Base-by-base conservation (phyloP, 2,888 invertebrate species). In the Drosophila recens region DNA sequence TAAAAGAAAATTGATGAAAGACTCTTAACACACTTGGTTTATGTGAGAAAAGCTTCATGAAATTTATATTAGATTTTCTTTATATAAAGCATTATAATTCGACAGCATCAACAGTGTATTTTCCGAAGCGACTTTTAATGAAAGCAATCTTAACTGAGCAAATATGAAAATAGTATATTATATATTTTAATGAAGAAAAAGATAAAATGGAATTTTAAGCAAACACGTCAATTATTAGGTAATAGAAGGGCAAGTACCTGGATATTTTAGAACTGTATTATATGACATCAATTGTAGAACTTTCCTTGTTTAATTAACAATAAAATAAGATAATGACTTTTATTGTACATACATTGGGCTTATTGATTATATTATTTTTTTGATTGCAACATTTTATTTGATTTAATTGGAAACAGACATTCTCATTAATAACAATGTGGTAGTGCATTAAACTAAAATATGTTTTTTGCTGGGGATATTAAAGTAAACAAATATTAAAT, bases 401-500 rank as follows among this genome's bases (percentile, higher is more conserved):
- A 11, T 23, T 42, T 13, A 20, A 59, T 61, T 49, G n/a, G 9
- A 11, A 34, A 49, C 13, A 15, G 9, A 8, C 17, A 10, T 23
- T 43, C 11, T 23, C 67, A 49, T n/a, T n/a, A 15, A 30, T 48
- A 48, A 30, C 52, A 51, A 15, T 54, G 20, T n/a, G 0, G 5
- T 6, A 30, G n/a, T 38, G 13, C 20, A 46, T 51, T 51, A 42
- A 46, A 17, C 13, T 46, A 56, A 73, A 62, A 58, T 27, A 3
- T 11, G 53, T 51, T 46, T 49, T 43, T 38, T 48, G 9, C 45
- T 27, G 30, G 2, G 6, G 9, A 33, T 48, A 53, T 27, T 49
- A 33, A 72, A 66, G 34, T 58, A 61, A 74, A 56, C 42, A 53
- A 48, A 23, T 43, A 20, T 61, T 10, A 42, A 74, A 68, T 43